phyloP scores from a whole-genome alignment of 2,888 invertebrate species.

The Eilema sororculum region DNA sequence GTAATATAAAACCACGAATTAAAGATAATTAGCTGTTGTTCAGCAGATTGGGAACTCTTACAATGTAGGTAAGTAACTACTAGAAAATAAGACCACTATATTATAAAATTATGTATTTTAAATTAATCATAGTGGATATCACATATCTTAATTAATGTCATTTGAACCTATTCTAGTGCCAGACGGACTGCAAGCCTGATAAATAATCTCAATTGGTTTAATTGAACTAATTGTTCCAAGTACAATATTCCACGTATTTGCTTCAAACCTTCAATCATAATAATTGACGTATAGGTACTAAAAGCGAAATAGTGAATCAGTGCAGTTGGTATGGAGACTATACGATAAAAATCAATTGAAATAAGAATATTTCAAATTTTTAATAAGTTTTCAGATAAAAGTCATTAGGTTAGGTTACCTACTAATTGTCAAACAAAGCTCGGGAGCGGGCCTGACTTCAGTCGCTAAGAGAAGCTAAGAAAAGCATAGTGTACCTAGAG shows the following conservation, averaged over 20 bases:
- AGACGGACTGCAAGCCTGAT: too few species aligned
- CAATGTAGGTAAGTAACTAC: too few species aligned
- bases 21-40: too few species aligned
- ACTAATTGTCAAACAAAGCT: neutral
- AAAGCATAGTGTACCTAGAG: too few species aligned
- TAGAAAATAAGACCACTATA: too few species aligned
- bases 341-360: neutral
- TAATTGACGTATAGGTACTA: neutral
- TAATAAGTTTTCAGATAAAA: neutral
- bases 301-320: neutral
- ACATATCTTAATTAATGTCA: neutral
- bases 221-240: neutral
- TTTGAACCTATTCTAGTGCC: neutral
- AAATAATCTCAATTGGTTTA: neutral
- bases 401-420: too few species aligned
- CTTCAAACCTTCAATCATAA: neutral
- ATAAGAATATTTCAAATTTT: neutral
- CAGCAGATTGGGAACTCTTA: too few species aligned
- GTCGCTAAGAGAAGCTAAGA: too few species aligned
- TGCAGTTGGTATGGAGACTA: neutral
- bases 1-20: too few species aligned
- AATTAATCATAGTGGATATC: too few species aligned
- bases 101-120: too few species aligned
- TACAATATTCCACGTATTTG: slow-evolving; percentile 1
- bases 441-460: too few species aligned